Evolutionary conservation across 1,140 invertebrate genomes (phyloP).

Genomic region (Neotoxoptera formosana): DNA sequence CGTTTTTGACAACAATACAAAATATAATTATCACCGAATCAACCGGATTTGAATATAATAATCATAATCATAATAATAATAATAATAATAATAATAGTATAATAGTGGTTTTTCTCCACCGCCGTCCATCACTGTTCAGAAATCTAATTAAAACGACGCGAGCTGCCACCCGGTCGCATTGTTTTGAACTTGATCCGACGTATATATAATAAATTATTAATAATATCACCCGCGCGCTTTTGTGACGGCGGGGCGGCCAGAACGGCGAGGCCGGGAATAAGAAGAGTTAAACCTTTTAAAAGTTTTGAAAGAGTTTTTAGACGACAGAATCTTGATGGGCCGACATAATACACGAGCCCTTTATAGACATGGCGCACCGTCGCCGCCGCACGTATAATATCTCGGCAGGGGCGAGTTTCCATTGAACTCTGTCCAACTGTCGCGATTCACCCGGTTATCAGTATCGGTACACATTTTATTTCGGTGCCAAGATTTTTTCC

Average conservation of each 20-base stretch:
- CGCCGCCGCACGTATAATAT: not conserved
- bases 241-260: not conserved
- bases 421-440: slow-evolving; percentile 26
- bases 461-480: slow-evolving; percentile 11
- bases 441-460: not conserved
- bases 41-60: slow-evolving; percentile 15
- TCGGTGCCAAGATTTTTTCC: not conserved
- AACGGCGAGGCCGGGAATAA: not conserved
- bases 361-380: not conserved
- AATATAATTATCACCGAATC: slow-evolving; percentile 26
- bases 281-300: slow-evolving; percentile 28
- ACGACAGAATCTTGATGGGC: slow-evolving; percentile 40
- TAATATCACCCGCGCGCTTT: not conserved
- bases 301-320: slow-evolving; percentile 46
- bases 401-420: not conserved
- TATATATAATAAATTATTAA: slow-evolving; percentile 22
- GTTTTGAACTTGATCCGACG: not conserved
- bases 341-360: slow-evolving; percentile 3
- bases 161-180: not conserved
- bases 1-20: not conserved
- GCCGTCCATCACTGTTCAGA: not conserved
- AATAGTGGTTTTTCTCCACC: not conserved
- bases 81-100: not conserved
- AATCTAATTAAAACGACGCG: slow-evolving; percentile 40
- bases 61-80: not conserved